Evolutionary conservation across 2,888 invertebrate genomes (phyloP), one percentile per base, ranked within the genome.

Genomic region (Gortyna flavago): DNA sequence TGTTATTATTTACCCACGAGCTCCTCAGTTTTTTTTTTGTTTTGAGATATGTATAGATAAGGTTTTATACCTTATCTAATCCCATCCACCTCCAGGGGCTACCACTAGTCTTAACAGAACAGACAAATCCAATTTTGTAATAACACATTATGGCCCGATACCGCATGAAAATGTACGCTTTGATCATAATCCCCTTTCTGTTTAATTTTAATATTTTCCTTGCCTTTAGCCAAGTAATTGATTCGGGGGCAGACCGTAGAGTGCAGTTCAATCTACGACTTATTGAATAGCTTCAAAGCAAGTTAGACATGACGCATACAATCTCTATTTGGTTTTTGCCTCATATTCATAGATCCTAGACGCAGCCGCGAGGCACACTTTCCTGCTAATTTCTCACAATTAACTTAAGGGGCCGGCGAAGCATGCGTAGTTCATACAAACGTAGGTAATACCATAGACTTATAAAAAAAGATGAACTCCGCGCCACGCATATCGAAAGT

Each of bases 51-150:
- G n/a, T n/a, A n/a, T n/a, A n/a, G n/a, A n/a, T n/a, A n/a, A n/a
- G n/a, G n/a, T n/a, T n/a, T n/a, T n/a, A n/a, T n/a, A n/a, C 41
- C 41, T 41, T 44, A 44, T 44, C 1, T 48, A 71, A 78, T 62
- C 25, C 72, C 74, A 81, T 81, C 13, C 71, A 13, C 9, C 3
- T 13, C 69, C 75, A 11, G 7, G 35, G 0, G 2, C 0, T 2
- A 32, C 9, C 29, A 66, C 78, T 75, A 80, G 81, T 88, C 79
- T 65, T 72, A 71, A 29, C 76, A 54, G 73, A 89, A 85, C 86
- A 92, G 85, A 87, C 83, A 92, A 93, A 94, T 93, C 93, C 93
- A 93, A 94, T 94, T 92, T 90, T 85, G 87, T 92, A 91, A 93
- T 91, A 91, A 73, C 87, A 51, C 87, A 88, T 90, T 91, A 92